A percentile compares a stretch with the other conserved stretches of the same genome.
Evolutionary conservation across 1,140 invertebrate genomes (phyloP).

Genomic region (Drosophila saltans): DNA sequence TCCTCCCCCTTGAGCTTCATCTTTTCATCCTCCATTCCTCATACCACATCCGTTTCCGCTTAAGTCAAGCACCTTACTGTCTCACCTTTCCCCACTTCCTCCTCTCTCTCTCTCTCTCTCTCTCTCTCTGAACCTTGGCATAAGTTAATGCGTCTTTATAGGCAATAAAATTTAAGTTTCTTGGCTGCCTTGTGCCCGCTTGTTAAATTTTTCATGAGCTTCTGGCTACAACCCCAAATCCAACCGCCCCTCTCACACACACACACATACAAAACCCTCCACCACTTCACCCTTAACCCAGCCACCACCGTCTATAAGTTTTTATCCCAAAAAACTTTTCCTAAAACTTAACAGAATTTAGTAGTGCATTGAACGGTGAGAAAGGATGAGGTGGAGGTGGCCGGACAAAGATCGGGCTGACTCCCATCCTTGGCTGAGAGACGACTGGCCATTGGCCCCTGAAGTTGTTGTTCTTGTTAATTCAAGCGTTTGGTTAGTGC

Average conservation of each 20-base stretch:
- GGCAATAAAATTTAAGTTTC: slow-evolving; percentile 82
- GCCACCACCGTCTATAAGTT: slow-evolving; percentile 49
- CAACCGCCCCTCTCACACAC: no score
- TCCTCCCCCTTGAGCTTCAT: slow-evolving; percentile 23
- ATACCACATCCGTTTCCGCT: slow-evolving; percentile 40
- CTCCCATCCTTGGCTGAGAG: slow-evolving; percentile 7
- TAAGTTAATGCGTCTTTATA: slow-evolving; percentile 81
- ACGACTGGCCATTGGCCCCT: slow-evolving; percentile 49
- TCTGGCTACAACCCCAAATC: neutral
- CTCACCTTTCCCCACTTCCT: neutral
- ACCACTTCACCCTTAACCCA: neutral
- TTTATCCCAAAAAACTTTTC: slow-evolving; percentile 61
- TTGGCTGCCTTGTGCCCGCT: slow-evolving; percentile 49
- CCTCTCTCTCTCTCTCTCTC: neutral
- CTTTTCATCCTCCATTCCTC: slow-evolving; percentile 13
- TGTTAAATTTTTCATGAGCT: slow-evolving; percentile 74
- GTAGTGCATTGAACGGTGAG: slow-evolving; percentile 53
- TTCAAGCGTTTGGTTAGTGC: slow-evolving; percentile 71
- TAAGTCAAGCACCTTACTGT: slow-evolving; percentile 25
- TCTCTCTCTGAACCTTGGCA: slow-evolving; percentile 22
- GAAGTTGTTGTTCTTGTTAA: slow-evolving; percentile 70
- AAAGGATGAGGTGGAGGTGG: neutral
- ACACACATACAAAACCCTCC: no score
- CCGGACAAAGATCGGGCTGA: neutral
- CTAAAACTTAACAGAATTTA: slow-evolving; percentile 74